These are phyloP conservation scores for Nomada hirtipes DNA, from an alignment of 2,888 invertebrate genomes.

Conservation along the genomic window DNA sequence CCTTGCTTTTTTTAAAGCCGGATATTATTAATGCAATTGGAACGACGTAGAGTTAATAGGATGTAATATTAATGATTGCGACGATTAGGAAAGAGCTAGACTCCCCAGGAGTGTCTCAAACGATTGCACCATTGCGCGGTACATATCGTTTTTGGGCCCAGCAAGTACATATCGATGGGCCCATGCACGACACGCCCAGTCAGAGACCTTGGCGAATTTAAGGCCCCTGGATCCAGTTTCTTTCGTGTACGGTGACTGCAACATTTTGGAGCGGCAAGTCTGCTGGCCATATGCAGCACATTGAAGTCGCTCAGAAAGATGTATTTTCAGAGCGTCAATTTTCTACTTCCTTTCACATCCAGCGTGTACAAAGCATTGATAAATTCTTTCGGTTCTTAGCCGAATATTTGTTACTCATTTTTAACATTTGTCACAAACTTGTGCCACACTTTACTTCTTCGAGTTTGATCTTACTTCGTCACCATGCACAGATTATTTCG, in stretches of 20 bases:
- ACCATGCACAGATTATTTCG: neutral
- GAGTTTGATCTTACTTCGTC: no score
- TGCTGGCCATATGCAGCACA: neutral
- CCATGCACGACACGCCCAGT: slow-evolving; percentile 10
- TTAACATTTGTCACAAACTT: no score
- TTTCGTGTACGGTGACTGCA: neutral
- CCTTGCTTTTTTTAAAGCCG: no score
- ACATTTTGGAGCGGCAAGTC: neutral
- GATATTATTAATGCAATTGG: no score
- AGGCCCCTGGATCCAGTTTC: slow-evolving; percentile 15
- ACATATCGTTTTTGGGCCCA: neutral
- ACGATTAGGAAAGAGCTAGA: no score
- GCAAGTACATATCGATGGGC: neutral
- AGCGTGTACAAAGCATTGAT: neutral
- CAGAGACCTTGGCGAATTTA: slow-evolving; percentile 18
- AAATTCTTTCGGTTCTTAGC: no score
- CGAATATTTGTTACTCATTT: no score
- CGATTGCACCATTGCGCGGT: neutral
- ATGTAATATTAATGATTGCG: no score
- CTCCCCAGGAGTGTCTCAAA: no score
- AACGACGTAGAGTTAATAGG: no score
- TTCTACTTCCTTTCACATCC: neutral
- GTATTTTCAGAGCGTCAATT: neutral
- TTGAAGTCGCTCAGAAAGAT: no score
- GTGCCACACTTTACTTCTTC: no score